Conservation (phyloP, 2,113 vertebrate species). For the Ageneiosus marmoratus region DNA sequence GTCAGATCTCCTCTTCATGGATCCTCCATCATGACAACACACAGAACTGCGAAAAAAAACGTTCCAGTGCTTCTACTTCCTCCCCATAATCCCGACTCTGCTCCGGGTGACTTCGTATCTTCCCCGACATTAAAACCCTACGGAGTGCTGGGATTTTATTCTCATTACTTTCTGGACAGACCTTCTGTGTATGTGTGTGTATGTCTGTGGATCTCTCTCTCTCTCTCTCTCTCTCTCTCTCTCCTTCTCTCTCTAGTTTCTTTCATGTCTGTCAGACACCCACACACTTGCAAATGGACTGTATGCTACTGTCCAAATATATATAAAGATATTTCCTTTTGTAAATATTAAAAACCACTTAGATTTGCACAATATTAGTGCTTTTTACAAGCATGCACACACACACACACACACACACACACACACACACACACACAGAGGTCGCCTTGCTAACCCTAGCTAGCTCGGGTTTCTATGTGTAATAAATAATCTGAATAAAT, state of each 20-base stretch:
- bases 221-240: not conserved
- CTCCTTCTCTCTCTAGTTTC: not conserved
- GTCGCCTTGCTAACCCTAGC: conserved; percentile 45
- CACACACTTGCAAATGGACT: conserved; percentile 66
- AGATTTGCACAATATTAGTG: conserved; percentile 53
- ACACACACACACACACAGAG: conserved; percentile 23
- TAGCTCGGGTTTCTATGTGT: conserved; percentile 42
- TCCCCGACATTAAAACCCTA: too few relatives aligned
- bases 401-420: conserved; percentile 35
- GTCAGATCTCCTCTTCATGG: too few relatives aligned
- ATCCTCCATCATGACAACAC: too few relatives aligned
- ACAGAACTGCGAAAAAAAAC: too few relatives aligned
- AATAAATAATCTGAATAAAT: conserved; percentile 32
- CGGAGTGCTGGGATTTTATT: too few relatives aligned
- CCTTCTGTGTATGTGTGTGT: too few relatives aligned
- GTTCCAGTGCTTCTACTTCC: too few relatives aligned
- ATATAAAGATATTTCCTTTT: conserved; percentile 57
- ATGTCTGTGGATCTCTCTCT: too few relatives aligned
- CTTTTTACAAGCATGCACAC: conserved; percentile 49
- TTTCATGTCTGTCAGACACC: not conserved
- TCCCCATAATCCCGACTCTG: too few relatives aligned
- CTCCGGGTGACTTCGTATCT: too few relatives aligned
- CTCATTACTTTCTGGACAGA: too few relatives aligned
- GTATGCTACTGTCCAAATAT: conserved; percentile 77
- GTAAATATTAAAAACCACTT: conserved; percentile 50